Percentiles rank a stretch among this genome's conserved stretches.
phyloP scores from a whole-genome alignment of 1,140 invertebrate species.

The Eumeta japonica region DNA sequence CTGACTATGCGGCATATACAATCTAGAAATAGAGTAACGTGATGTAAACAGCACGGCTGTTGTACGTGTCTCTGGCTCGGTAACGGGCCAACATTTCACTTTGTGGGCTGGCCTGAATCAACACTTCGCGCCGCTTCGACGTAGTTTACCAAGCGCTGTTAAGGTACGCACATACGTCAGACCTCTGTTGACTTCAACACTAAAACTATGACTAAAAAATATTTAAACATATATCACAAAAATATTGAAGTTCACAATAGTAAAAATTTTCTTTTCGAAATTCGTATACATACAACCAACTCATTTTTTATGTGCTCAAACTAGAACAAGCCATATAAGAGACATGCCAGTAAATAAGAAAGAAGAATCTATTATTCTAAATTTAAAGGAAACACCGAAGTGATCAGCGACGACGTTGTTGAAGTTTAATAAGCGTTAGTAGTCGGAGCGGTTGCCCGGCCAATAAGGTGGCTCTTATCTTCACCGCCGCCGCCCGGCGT shows the following conservation, averaged over 20 bases:
- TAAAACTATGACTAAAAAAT: no score
- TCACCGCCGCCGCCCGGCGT: conserved; percentile 33
- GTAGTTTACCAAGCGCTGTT: no score
- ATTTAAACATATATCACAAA: no score
- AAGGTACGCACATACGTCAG: no score
- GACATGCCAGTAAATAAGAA: conserved; percentile 12
- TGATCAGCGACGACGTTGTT: conserved; percentile 51
- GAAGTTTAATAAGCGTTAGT: conserved; percentile 57
- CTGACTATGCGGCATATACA: no score
- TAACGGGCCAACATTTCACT: conserved; percentile 26
- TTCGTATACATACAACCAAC: no score
- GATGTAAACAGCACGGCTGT: conserved; percentile 33
- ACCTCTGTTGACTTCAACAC: no score
- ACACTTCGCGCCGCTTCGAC: conserved; percentile 24
- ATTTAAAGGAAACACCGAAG: conserved; percentile 52
- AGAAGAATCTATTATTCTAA: conserved; percentile 48
- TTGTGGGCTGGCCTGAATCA: conserved; percentile 29
- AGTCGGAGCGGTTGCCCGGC: no score
- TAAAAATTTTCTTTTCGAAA: no score
- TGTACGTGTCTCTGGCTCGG: conserved; percentile 30
- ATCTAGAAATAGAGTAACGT: no score
- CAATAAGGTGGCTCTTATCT: conserved; percentile 47
- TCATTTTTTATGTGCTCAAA: no score
- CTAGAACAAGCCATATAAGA: background rate
- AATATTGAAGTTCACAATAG: no score